Conservation (phyloP, 2,113 vertebrate species). For the Lathamus discolor region DNA sequence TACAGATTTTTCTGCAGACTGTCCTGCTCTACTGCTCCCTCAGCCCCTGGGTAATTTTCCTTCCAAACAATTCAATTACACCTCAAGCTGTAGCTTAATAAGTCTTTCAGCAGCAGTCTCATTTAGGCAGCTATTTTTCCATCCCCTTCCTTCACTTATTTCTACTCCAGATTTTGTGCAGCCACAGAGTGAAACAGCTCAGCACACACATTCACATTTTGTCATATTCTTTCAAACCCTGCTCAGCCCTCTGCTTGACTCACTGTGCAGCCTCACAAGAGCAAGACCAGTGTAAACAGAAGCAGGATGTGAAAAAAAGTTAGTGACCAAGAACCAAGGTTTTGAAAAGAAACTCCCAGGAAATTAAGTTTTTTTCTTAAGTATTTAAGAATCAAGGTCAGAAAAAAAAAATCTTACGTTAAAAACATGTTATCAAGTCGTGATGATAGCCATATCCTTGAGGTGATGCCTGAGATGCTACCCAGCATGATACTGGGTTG, state of each 20-base stretch:
- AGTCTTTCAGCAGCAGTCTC: neutral
- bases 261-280: neutral
- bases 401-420: neutral
- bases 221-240: neutral
- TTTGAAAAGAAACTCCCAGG: neutral
- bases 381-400: neutral
- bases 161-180: neutral
- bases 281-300: neutral
- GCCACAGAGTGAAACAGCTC: neutral
- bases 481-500: neutral
- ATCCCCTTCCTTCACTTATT: neutral
- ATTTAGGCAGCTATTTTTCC: neutral
- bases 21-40: neutral
- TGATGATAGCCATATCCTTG: accelerated
- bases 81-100: neutral
- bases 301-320: neutral
- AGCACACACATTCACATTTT: neutral
- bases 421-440: neutral
- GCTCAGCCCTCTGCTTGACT: neutral
- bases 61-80: neutral
- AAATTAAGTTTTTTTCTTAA: neutral
- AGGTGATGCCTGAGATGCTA: neutral
- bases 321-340: neutral
- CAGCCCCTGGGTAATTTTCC: neutral
- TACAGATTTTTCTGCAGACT: neutral